Evolutionary conservation across 2,888 invertebrate species (phyloP), one percentile per base, ranked within the genome.

Genomic region (Sarcophaga rosellei): DNA sequence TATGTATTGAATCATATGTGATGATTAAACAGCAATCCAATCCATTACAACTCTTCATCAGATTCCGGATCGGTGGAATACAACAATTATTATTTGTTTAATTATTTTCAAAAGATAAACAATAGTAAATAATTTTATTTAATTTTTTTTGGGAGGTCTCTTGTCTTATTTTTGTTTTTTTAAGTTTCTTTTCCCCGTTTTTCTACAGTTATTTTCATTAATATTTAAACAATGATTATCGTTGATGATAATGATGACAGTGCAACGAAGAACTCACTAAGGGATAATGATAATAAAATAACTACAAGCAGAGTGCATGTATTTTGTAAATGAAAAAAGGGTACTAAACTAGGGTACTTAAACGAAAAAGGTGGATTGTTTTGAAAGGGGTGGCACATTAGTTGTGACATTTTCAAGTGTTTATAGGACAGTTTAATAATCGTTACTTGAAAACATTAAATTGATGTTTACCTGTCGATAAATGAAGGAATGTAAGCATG

Each of bases 341-440:
- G 15, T n/a, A 17, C 25, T 72, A 53, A 35, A 62, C 53, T 11
- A 17, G 57, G 57, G 15, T 17, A 45, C 2, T 53, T 53, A 15
- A 15, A 4, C 17, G 1, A 17, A 53, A 53, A 53, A 1, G 12
- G 12, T 47, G 15, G 2, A 1, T 0, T 4, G 3, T 47, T 53
- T 53, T 53, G 8, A 35, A 35, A 15, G 4, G 1, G 53, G 15
- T 4, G 17, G 1, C 53, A 15, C 53, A 53, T 25, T 69, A 45
- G 23, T 59, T 70, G n/a, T 81, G 86, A 80, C 77, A 78, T 65
- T 80, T 84, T 82, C 63, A 80, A 84, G 86, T 84, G 66, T 61
- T 84, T 81, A 74, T 81, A 17, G 53, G 82, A 77, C 80, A 86
- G 66, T 74, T 86, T 84, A 86, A 82, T 82, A 76, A 69, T 69